These are phyloP conservation scores for Leucopsar rothschildi DNA, from an alignment of 2,113 vertebrate species.

Conservation along the genomic window DNA sequence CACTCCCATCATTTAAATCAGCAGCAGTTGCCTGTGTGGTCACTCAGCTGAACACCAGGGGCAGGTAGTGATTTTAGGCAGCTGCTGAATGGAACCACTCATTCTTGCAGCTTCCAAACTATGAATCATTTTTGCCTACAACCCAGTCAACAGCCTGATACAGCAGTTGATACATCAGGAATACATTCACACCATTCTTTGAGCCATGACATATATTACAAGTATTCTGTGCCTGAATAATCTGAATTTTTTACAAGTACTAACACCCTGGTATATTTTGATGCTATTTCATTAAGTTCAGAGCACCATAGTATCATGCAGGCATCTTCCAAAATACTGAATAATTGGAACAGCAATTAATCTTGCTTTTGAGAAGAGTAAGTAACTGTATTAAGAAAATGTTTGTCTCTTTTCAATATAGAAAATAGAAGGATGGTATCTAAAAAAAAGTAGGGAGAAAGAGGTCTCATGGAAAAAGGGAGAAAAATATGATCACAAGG, in stretches of 20 bases:
- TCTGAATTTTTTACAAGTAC: neutral
- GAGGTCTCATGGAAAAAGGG: neutral
- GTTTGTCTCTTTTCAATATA: neutral
- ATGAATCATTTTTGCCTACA: neutral
- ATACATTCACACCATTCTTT: neutral
- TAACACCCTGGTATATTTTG: neutral
- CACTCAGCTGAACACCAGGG: neutral
- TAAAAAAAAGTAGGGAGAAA: neutral
- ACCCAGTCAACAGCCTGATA: neutral
- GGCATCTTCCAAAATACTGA: neutral
- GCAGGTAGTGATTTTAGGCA: neutral
- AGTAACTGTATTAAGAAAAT: neutral
- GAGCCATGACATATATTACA: neutral
- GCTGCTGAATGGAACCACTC: neutral
- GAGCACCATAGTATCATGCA: neutral
- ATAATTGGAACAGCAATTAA: neutral
- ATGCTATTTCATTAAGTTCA: neutral
- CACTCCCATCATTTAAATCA: neutral
- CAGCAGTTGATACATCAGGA: neutral
- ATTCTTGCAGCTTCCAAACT: neutral
- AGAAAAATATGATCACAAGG: neutral
- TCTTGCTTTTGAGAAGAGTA: neutral
- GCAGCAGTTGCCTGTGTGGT: neutral
- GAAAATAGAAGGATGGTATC: neutral
- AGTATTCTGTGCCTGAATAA: neutral